phyloP scores from a whole-genome alignment of 2,113 vertebrate genomes.

The Redunca redunca region DNA sequence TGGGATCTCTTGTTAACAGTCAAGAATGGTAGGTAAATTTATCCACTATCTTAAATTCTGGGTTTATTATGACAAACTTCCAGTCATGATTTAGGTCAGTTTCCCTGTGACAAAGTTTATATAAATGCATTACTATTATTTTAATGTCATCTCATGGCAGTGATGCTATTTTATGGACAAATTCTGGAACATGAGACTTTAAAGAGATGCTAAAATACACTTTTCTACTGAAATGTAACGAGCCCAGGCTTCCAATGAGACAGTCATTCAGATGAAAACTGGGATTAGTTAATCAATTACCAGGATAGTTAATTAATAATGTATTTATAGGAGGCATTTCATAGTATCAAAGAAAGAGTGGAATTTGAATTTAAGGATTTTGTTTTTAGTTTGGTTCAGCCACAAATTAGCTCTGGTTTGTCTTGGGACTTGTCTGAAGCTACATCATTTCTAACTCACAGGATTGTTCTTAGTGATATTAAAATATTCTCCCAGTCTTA shows the following conservation, averaged over 20 bases:
- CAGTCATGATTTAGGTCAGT: neutral
- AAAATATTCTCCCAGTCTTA: neutral
- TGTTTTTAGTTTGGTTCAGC: neutral
- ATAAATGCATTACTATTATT: neutral
- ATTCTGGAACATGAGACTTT: neutral
- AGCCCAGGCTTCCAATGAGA: neutral
- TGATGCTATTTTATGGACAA: neutral
- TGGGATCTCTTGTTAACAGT: neutral
- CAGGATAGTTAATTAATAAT: neutral
- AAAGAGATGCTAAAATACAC: neutral
- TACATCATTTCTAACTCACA: neutral
- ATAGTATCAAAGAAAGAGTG: neutral
- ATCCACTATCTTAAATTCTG: neutral
- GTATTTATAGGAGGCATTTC: neutral
- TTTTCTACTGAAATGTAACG: neutral
- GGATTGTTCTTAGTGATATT: neutral
- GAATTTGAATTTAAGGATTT: neutral
- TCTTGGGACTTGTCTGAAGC: neutral
- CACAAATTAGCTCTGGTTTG: neutral
- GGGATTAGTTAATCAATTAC: neutral
- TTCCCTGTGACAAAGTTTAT: neutral
- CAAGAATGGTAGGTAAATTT: neutral
- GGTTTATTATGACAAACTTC: neutral
- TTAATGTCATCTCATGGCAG: neutral
- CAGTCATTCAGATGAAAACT: neutral